Conservation (phyloP, 2,113 vertebrate genomes). For the Onychostoma macrolepis region DNA sequence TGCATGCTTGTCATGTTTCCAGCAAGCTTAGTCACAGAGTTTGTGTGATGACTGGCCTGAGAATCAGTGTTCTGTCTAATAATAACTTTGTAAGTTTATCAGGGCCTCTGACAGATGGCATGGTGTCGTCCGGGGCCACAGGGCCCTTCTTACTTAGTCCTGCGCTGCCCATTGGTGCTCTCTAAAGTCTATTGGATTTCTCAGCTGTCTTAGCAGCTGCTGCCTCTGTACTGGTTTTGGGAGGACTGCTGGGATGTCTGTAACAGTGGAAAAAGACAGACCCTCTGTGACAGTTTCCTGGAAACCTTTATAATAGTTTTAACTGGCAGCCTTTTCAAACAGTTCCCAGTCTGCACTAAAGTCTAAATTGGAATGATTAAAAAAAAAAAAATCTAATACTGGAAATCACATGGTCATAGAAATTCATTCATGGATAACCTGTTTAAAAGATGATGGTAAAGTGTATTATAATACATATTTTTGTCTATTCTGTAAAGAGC, state of each 20-base stretch:
- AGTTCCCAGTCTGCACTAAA: neutral
- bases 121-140: slow-evolving; percentile 35
- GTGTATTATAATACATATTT: neutral
- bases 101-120: slow-evolving; percentile 56
- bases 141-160: slow-evolving; percentile 57
- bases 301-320: no score
- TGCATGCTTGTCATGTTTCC: neutral
- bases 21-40: slow-evolving; percentile 7
- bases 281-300: neutral
- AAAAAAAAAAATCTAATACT: no score
- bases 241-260: slow-evolving; percentile 38
- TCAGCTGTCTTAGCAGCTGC: slow-evolving; percentile 78
- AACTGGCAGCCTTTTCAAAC: neutral
- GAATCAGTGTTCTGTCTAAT: slow-evolving; percentile 35
- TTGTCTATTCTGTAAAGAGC: neutral
- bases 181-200: slow-evolving; percentile 70
- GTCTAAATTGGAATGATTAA: neutral
- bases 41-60: slow-evolving; percentile 7
- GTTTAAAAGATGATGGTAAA: neutral
- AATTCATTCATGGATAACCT: neutral
- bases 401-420: neutral
- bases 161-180: slow-evolving; percentile 59
- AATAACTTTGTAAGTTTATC: slow-evolving; percentile 49
- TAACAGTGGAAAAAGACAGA: slow-evolving; percentile 6
- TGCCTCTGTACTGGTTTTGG: slow-evolving; percentile 14